A percentile compares a stretch with the other conserved stretches of the same genome.
phyloP scores from a whole-genome alignment of 2,888 invertebrate genomes.

The Plebejus melissa region DNA sequence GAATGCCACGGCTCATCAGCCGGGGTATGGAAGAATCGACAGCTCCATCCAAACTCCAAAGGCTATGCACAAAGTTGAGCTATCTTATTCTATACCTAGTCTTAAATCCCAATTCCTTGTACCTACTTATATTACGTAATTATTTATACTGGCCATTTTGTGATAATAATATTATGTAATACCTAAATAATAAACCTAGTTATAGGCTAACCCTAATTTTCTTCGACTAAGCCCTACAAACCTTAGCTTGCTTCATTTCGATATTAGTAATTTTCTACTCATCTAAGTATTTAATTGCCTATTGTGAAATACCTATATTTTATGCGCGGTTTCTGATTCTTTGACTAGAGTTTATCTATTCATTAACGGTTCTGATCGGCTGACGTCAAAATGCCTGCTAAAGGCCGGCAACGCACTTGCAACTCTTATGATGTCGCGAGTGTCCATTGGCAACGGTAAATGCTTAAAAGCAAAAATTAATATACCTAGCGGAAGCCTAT shows the following conservation, averaged over 20 bases:
- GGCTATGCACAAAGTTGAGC: no score
- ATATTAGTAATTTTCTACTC: no score
- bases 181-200: not conserved
- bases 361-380: not conserved
- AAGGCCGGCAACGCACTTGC: no score
- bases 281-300: not conserved
- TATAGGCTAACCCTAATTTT: not conserved
- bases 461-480: no score
- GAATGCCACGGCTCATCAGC: no score
- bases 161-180: conserved; percentile 3
- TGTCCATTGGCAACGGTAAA: no score
- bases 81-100: not conserved
- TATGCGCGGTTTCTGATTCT: not conserved
- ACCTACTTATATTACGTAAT: not conserved
- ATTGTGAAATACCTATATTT: not conserved
- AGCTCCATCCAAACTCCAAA: no score
- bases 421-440: no score
- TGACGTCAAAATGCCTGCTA: no score
- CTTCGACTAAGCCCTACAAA: not conserved
- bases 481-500: no score
- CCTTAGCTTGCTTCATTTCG: not conserved
- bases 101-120: not conserved
- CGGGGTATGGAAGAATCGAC: no score
- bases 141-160: not conserved
- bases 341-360: not conserved